phyloP scores from a whole-genome alignment of 2,113 vertebrate species.

The Opisthocomus hoazin region DNA sequence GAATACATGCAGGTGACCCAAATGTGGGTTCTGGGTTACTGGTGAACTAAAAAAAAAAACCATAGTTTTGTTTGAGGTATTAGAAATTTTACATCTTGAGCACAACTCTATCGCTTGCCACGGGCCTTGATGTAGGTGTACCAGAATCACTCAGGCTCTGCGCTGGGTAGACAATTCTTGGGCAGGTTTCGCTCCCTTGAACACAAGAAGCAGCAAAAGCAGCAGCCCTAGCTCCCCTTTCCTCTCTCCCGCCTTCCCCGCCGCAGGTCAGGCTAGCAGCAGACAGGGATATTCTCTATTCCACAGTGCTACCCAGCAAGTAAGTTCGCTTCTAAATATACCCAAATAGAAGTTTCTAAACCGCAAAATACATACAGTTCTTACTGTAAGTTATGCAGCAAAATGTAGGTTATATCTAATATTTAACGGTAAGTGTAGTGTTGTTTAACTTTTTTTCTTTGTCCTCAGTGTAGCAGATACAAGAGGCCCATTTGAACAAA shows the following conservation, averaged over 20 bases:
- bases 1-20: not conserved
- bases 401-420: not conserved
- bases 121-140: not conserved
- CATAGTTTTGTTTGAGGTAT: not conserved
- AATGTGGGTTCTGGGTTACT: not conserved
- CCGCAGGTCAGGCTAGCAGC: not conserved
- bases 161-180: not conserved
- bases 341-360: not conserved
- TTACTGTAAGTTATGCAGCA: not conserved
- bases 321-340: not conserved
- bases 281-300: not conserved
- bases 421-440: constrained; percentile 18
- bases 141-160: not conserved
- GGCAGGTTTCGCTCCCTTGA: not conserved
- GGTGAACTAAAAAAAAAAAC: not conserved
- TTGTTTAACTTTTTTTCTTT: not conserved
- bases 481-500: not conserved
- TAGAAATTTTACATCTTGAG: not conserved
- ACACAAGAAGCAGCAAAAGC: not conserved
- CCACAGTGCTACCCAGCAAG: not conserved
- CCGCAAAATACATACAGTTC: not conserved
- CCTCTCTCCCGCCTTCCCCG: not conserved
- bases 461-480: not conserved
- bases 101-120: not conserved
- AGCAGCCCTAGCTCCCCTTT: not conserved